Conservation (phyloP, 2,888 invertebrate genomes). For the Tromatobia lineatoria region DNA sequence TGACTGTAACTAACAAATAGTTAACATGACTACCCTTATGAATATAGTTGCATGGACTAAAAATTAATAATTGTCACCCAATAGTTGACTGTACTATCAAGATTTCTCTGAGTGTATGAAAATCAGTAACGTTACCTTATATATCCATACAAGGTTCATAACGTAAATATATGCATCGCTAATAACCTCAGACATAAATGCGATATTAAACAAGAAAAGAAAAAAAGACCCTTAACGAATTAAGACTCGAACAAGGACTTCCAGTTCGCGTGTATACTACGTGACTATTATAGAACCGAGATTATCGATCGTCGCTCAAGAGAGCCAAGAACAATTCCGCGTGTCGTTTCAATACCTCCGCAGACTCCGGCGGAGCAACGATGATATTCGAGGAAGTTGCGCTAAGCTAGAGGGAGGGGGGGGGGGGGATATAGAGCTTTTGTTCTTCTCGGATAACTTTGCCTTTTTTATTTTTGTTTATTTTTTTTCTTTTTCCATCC, state of each 20-base stretch:
- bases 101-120: no score
- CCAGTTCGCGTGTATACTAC: neutral
- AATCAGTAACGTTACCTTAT: no score
- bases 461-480: constrained; percentile 35
- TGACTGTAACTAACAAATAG: no score
- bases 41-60: no score
- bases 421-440: constrained; percentile 33
- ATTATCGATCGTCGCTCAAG: constrained; percentile 64
- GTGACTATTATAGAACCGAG: constrained; percentile 29
- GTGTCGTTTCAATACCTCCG: constrained; percentile 21
- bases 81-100: no score
- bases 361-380: constrained; percentile 22
- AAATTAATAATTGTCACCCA: no score
- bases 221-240: neutral
- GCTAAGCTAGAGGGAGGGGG: constrained; percentile 6
- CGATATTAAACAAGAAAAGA: no score
- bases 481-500: constrained; percentile 13
- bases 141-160: no score
- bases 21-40: no score
- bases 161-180: no score
- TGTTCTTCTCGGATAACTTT: constrained; percentile 65
- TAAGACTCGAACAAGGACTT: neutral
- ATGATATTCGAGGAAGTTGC: constrained; percentile 29
- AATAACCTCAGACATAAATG: no score
- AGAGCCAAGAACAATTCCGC: constrained; percentile 50